Base-by-base conservation (phyloP, 64 coral and sea anemone species). In the Cladopsammia gracilis region DNA sequence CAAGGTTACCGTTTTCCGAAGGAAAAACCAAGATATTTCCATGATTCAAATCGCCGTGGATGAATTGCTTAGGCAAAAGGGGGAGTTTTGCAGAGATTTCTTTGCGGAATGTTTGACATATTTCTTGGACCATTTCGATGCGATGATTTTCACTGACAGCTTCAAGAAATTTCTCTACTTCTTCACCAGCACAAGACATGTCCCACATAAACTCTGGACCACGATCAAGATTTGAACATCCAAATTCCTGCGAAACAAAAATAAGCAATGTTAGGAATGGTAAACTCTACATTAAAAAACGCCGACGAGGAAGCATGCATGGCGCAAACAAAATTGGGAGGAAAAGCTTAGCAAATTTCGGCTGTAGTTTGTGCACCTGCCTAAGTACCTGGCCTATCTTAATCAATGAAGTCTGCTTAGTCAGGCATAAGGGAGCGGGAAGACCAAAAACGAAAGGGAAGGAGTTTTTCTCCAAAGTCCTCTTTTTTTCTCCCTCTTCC, bases 21-120 rank as follows among this genome's bases (percentile, higher is more conserved):
- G 59, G 53, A 3, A 56, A 49, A 20, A 94, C 46, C 3, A 94
- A 10, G 11, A 94, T 66, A 46, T 94, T 94, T 19, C 61, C 16
- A 12, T 89, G 70, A 75, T 89, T 94, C 79, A 76, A 71, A 23
- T 94, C 92, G 1, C 86, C 92, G 16, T 94, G 92, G 20, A 94
- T 89, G 23, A 89, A 53, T 26, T 94, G 92, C 51, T 84, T 89
- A 2, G 79, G 69, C 25, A 94, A 64, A 23, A 81, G 46, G 6
- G 70, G 54, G 0, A 94, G 77, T 25, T 83, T 67, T 66, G 76
- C 58, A 42, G 24, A 3, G 4, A 94, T 77, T 10, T 84, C 48
- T 18, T 50, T 66, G 23, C 68, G 74, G 25, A 89, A 94, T 16
- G n/a, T 54, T 53, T 82, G 56, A 59, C 79, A 57, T 6, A 73